Evolutionary conservation across 2,113 vertebrate species (phyloP), one percentile per base, ranked within the genome.

Genomic region (Amazona vittata): DNA sequence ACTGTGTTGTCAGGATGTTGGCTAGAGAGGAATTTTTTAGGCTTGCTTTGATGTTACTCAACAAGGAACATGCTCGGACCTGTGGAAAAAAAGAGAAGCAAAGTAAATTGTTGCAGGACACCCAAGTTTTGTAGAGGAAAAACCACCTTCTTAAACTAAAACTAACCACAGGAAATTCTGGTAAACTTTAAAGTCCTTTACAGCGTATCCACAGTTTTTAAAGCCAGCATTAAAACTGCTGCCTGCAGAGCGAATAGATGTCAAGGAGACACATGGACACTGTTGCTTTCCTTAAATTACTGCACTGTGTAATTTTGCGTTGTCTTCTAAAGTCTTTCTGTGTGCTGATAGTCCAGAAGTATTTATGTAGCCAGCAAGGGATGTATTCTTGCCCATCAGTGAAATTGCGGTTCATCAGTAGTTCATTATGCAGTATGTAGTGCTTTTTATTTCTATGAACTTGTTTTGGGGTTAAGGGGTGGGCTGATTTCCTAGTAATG

Each of bases 1-100:
- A 99, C 99, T 99, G 99, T 99, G 99, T 99, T 98, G 97, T 96
- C 96, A 96, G 97, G 83, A 35, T 55, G 29, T 94, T 93, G 69
- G 80, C 64, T 41, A 91, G 88, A 89, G 93, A 95, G 79, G 82
- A 28, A 37, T 57, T 90, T 47, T 73, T 77, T 22, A 82, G 65
- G 77, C 68, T 91, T 24, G 35, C 59, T 94, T 90, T 90, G 90
- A 89, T 83, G 81, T 82, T 77, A 35, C 44, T 88, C 6, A 1
- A 62, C 79, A 81, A 85, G 71, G 89, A 93, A 74, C 53, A 3
- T 44, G 69, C 37, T 89, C 28, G 31, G 69, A 86, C 91, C 77
- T 89, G 71, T 89, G 93, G 86, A 39, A 31, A 35, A 63, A 26
- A 47, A 53, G 11, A 46, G 70, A 91, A 71, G 41, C 26, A 12